A percentile compares a stretch with the other conserved stretches of the same genome.
Conservation (phyloP, 1,140 invertebrate species). For the Pentalonia nigronervosa region DNA sequence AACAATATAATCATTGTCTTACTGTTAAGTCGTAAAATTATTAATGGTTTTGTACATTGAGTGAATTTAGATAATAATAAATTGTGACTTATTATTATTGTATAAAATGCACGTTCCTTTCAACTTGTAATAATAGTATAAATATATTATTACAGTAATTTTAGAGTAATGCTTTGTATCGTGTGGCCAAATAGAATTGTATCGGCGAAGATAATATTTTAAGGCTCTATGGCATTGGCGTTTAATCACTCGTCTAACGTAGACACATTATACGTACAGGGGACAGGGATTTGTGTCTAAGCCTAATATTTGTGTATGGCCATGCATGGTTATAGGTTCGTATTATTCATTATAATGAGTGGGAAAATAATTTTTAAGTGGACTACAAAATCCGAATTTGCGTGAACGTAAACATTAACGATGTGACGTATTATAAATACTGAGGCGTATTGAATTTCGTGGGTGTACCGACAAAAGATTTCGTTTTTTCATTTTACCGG, state of each 20-base stretch:
- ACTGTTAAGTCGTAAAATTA: background rate
- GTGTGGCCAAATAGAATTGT: background rate
- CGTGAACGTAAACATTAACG: constrained; percentile 31
- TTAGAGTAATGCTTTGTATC: background rate
- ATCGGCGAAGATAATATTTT: background rate
- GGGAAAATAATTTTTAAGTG: background rate
- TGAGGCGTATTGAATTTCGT: background rate
- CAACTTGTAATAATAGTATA: background rate
- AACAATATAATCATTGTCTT: background rate
- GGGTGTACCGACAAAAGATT: constrained; percentile 40
- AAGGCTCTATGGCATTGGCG: background rate
- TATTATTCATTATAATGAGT: background rate
- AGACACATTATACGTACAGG: background rate
- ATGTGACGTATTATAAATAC: background rate
- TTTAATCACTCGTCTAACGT: background rate
- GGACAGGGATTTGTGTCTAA: background rate
- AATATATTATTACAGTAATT: background rate
- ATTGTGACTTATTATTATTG: background rate
- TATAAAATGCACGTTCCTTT: background rate
- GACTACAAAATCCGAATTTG: constrained; percentile 28
- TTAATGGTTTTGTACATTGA: background rate
- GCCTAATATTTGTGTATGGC: background rate
- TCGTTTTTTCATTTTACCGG: background rate
- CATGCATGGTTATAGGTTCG: background rate
- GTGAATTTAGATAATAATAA: background rate